Conservation (phyloP, 2,888 invertebrate species). For the Anoncus sp. region DNA sequence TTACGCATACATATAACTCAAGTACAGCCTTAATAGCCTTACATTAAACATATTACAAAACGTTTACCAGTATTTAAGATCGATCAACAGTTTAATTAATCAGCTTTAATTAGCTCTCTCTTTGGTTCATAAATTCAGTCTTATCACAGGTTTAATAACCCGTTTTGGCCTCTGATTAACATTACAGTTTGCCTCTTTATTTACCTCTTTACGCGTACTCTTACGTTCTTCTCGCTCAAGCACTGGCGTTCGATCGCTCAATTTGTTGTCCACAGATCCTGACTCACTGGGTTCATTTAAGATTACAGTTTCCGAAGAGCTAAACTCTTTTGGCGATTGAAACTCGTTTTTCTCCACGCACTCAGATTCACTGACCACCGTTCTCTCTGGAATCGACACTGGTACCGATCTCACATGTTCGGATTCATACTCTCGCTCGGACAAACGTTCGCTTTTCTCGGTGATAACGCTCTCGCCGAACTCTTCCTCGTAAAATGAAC, state of each 20-base stretch:
- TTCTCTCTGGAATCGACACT: background rate
- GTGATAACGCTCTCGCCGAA: background rate
- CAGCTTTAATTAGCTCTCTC: background rate
- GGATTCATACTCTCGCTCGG: background rate
- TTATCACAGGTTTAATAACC: conserved; percentile 14
- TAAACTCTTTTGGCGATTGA: too few relatives aligned
- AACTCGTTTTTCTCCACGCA: too few relatives aligned
- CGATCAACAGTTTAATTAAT: too few relatives aligned
- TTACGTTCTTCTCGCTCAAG: conserved; percentile 13
- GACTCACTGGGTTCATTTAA: too few relatives aligned
- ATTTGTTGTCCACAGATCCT: background rate
- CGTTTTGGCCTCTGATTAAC: conserved; percentile 25
- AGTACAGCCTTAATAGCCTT: background rate
- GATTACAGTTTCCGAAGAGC: background rate
- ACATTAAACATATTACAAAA: too few relatives aligned
- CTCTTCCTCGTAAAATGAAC: conserved; percentile 32
- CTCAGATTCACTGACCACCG: too few relatives aligned
- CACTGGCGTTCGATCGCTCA: conserved; percentile 3
- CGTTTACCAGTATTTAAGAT: too few relatives aligned
- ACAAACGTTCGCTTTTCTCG: background rate
- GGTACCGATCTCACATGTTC: background rate
- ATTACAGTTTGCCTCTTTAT: conserved; percentile 3
- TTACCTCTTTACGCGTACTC: too few relatives aligned
- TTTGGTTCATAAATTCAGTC: conserved; percentile 29
- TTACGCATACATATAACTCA: conserved; percentile 2